Evolutionary conservation across 2,113 vertebrate species (phyloP).

Genomic region (Otus sunia): DNA sequence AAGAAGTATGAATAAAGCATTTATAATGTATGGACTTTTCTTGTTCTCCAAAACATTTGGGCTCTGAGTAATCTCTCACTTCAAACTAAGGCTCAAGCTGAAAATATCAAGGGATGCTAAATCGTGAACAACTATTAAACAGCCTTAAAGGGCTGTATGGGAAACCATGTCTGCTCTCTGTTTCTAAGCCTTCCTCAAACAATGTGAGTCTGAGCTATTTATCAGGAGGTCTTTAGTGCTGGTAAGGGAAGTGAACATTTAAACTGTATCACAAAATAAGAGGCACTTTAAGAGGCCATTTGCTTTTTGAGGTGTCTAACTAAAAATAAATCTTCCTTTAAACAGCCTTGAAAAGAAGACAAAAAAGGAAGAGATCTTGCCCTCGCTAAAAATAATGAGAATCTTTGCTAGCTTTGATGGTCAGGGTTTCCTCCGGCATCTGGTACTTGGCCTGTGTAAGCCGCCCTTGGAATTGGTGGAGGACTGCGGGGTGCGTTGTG

Average conservation of each 20-base stretch:
- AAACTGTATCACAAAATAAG: slow-evolving; percentile 13
- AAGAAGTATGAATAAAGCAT: neutral
- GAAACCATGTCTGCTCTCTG: neutral
- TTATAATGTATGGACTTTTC: neutral
- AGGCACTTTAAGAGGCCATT: neutral
- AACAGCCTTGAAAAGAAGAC: slow-evolving; percentile 7
- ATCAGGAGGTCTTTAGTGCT: neutral
- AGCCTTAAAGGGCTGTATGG: neutral
- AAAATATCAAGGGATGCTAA: slow-evolving; percentile 30
- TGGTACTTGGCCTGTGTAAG: neutral
- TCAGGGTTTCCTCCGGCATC: neutral
- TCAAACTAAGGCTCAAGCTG: slow-evolving; percentile 1
- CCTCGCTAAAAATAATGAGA: neutral
- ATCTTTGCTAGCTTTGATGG: neutral
- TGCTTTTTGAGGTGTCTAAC: slow-evolving; percentile 6
- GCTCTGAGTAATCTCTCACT: slow-evolving; percentile 14
- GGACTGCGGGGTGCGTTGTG: neutral
- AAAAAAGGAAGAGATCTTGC: neutral
- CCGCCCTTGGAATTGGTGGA: neutral
- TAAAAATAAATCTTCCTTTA: slow-evolving; percentile 36
- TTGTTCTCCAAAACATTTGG: neutral
- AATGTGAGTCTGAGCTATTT: neutral
- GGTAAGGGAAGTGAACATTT: neutral
- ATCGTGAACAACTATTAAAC: neutral
- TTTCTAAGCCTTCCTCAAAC: slow-evolving; percentile 10